phyloP scores from a whole-genome alignment of 2,113 vertebrate genomes.

The Oreochromis tanganicae region DNA sequence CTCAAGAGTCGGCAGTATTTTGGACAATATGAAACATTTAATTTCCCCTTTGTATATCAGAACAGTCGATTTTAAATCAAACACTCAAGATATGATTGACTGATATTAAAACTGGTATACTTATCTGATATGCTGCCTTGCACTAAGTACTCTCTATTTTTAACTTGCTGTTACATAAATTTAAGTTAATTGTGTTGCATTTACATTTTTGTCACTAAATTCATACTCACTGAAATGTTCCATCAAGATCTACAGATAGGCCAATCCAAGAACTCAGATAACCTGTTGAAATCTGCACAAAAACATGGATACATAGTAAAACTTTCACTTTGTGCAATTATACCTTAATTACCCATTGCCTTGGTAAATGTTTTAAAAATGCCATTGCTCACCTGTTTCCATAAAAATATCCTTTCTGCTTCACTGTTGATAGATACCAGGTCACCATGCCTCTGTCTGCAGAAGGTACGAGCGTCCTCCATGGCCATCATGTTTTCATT shows the following conservation, averaged over 20 bases:
- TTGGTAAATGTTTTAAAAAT: not conserved
- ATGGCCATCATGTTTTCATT: conserved; percentile 63
- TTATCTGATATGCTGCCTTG: not conserved
- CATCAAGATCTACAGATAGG: conserved; percentile 81
- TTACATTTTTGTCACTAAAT: not conserved
- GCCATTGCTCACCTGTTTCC: conserved; percentile 68
- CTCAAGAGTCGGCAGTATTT: conserved; percentile 8
- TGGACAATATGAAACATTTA: fast-evolving
- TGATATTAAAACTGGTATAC: not conserved
- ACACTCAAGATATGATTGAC: not conserved
- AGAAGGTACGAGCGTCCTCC: conserved; percentile 79
- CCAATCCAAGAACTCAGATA: conserved; percentile 75
- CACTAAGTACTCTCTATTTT: not conserved
- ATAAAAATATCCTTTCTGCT: conserved; percentile 82
- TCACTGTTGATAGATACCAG: conserved; percentile 76
- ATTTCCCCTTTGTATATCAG: not conserved
- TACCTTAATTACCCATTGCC: not conserved
- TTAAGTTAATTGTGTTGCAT: not conserved
- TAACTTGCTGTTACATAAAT: not conserved
- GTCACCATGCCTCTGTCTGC: conserved; percentile 80
- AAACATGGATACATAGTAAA: not conserved
- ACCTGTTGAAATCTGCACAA: conserved; percentile 37
- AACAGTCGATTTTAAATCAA: not conserved
- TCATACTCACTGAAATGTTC: conserved; percentile 74
- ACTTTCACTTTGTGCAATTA: not conserved